phyloP scores from a whole-genome alignment of 2,888 invertebrate species.

The Drosophila subquinaria region DNA sequence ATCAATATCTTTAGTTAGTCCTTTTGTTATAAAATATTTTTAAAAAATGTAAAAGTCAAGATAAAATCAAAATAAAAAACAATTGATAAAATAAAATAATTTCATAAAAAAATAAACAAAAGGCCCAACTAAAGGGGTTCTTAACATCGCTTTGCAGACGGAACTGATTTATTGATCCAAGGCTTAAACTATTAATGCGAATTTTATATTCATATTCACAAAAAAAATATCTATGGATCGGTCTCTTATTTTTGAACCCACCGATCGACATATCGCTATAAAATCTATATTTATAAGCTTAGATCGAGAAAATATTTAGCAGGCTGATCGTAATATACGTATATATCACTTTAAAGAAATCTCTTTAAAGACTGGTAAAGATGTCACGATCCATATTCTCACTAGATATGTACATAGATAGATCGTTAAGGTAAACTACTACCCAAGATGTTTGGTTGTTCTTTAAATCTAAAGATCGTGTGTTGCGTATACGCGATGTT shows the following conservation, averaged over 20 bases:
- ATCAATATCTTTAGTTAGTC: too few species aligned
- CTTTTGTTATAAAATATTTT: too few species aligned
- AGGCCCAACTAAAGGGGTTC: too few species aligned
- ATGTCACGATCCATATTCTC: neutral
- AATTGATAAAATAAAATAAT: too few species aligned
- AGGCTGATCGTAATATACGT: neutral
- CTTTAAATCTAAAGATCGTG: neutral
- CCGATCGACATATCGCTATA: neutral
- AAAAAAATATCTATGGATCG: neutral
- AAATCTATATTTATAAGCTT: neutral
- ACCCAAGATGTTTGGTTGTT: neutral
- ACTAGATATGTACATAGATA: neutral
- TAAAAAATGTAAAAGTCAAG: too few species aligned
- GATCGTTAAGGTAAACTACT: neutral
- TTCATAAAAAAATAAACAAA: too few species aligned
- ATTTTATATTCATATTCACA: neutral
- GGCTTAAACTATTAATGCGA: too few species aligned
- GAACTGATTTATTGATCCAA: too few species aligned
- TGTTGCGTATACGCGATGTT: slow-evolving; percentile 39
- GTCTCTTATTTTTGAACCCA: neutral
- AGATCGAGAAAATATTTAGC: neutral
- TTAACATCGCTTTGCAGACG: too few species aligned
- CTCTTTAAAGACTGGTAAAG: neutral
- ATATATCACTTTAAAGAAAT: too few species aligned
- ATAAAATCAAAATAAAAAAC: too few species aligned